These are phyloP conservation scores for Abrostola tripartita DNA, from an alignment of 2,888 invertebrate species.

Conservation along the genomic window DNA sequence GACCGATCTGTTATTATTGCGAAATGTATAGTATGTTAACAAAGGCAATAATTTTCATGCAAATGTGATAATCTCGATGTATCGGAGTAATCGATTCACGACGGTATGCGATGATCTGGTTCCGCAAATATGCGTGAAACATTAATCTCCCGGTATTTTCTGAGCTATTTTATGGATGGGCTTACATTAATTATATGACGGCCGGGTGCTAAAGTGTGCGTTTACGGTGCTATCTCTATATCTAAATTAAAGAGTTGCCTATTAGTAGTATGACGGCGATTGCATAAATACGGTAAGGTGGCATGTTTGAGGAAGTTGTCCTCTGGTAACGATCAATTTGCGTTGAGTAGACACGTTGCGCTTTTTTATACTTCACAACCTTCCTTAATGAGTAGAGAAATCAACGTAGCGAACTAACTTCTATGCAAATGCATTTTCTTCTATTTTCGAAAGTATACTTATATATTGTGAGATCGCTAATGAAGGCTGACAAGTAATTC, in stretches of 20 bases:
- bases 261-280: constrained; percentile 63
- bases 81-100: constrained; percentile 55
- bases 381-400: constrained; percentile 85
- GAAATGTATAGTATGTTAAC: constrained; percentile 63
- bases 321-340: constrained; percentile 76
- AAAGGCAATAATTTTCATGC: constrained; percentile 68
- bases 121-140: constrained; percentile 35
- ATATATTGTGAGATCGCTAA: constrained; percentile 69
- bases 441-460: constrained; percentile 76
- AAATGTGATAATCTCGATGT: constrained; percentile 58
- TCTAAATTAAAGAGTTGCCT: constrained; percentile 59
- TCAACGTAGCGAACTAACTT: constrained; percentile 69
- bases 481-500: constrained; percentile 62
- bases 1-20: constrained; percentile 64
- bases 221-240: constrained; percentile 45
- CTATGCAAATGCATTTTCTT: constrained; percentile 83
- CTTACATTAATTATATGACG: constrained; percentile 35
- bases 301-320: constrained; percentile 74
- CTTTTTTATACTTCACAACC: constrained; percentile 69
- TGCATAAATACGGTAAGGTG: constrained; percentile 73
- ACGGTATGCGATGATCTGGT: constrained; percentile 51
- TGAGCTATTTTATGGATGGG: constrained; percentile 33
- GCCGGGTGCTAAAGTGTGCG: constrained; percentile 32
- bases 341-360: constrained; percentile 61
- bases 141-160: constrained; percentile 44